Evolutionary conservation across 1,140 invertebrate genomes (phyloP), one percentile per base, ranked within the genome.

Genomic region (Pseudomyrmex flavicornis): DNA sequence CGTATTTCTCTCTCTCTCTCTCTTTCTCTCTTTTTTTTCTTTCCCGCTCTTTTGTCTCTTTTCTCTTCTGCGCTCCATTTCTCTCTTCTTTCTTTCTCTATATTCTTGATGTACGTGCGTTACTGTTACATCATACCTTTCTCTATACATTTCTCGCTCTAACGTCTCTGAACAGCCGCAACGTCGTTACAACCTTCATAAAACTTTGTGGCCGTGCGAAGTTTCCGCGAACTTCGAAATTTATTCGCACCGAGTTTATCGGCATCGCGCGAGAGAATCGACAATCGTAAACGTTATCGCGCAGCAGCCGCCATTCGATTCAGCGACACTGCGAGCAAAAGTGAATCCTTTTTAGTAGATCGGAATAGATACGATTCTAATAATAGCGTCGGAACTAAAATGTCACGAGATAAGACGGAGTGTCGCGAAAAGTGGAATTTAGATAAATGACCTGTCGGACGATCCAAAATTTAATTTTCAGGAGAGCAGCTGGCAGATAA

Each of bases 111-210:
- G 5, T 35, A 35, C 35, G 35, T 35, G 35, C 7, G 48, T 22
- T 59, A 46, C 17, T 54, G 44, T 83, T 54, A 44, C 2, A 35
- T 61, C 15, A 63, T 76, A 66, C 9, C n/a, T 48, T 83, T 54
- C 62, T 83, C 54, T 83, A 58, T 76, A 76, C 17, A 50, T 77
- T 83, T 77, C 73, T 83, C 76, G 66, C 69, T 80, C 44, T 48
- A 35, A 35, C 35, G 65, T 46, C n/a, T 80, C 46, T 61, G 62
- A 80, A 10, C 66, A 72, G 22, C 66, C 66, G 66, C 66, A 80
- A 80, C 44, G 46, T 80, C 46, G 76, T 80, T 80, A 80, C 76
- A 80, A 80, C 76, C 76, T 70, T 80, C 76, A 80, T 80, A 80
- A 80, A 80, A 80, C 76, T 80, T 80, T 72, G 76, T 59, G 54